Evolutionary conservation across 2,888 invertebrate genomes (phyloP), one percentile per base, ranked within the genome.

Genomic region (Tethea ocularis): DNA sequence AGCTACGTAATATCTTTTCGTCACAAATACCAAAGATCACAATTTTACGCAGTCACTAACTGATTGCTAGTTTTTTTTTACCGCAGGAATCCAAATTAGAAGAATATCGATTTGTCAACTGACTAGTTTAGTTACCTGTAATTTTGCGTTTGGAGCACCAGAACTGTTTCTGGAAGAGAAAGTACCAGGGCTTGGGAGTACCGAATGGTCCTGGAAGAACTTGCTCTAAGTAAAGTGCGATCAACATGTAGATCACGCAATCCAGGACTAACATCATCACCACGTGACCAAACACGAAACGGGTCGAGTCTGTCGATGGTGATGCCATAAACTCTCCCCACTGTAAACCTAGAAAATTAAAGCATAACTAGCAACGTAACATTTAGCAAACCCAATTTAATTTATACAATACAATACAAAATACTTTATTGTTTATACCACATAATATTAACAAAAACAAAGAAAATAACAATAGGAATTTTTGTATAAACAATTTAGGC

Each of bases 171-270:
- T 94, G 94, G 56, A 97, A 94, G 0, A 95, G 95, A 78, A 97
- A 98, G 78, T 98, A 95, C 95, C 97, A 98, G 26, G 95, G 95
- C 63, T 95, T 95, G 0, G 97, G 96, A 0, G 98, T 95, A 4
- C 98, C 98, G 82, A 94, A 97, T 15, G 96, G 96, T 11, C 98
- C 98, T 0, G 98, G 98, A 64, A 95, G 93, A 11, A 99, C 95
- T 68, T 96, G 96, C 84, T 98, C 98, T 29, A 98, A 88, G 80
- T 98, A 99, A 68, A 98, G 89, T 0, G 98, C 96, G 41, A 98
- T 83, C 2, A 96, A 60, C 82, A 97, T 94, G 77, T 98, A 97
- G 0, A 98, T 56, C 0, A 96, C 57, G 10, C 94, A 88, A 78
- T 97, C 96, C 1, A 96, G 64, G n/a, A 95, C 77, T 73, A 98